Evolutionary conservation across 1,140 invertebrate species (phyloP), one percentile per base, ranked within the genome.

Genomic region (Atta colombica): DNA sequence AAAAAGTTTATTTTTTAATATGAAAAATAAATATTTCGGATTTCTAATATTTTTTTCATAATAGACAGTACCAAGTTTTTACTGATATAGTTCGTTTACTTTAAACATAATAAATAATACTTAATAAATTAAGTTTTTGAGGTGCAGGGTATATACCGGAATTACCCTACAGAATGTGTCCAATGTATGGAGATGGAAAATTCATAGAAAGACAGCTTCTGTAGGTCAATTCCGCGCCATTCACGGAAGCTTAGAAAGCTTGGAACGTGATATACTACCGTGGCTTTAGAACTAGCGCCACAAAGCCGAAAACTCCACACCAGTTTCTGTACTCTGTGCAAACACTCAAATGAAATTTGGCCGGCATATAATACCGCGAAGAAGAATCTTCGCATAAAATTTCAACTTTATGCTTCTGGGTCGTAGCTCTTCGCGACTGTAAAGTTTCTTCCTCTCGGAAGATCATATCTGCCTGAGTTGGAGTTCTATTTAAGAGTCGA

Each of bases 251-350:
- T 74, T 82, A 82, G 53, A 69, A 61, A 74, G 80, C 80, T 49
- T 28, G 68, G 35, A 55, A 80, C 35, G 39, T 82, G 80, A 82
- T 82, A 74, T 82, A 82, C 55, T 74, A 60, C 74, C 80, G 80
- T 31, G 55, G 80, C 80, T 82, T 74, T 74, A 60, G 55, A 72
- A 25, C 55, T 58, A 61, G 80, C 39, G 61, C 68, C 68, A 61
- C 66, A 82, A 82, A 82, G 68, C 68, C 68, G 68, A 82, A 82
- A 82, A 82, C 80, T 82, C 68, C 53, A 82, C 66, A 60, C 80
- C 55, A 35, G 80, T 74, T 82, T 28, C 68, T 58, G 25, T 74
- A 60, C 21, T 49, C 55, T 66, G 39, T 55, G 68, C 80, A 82
- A 74, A 82, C 68, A 82, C 80, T 49, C 68, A 25, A 53, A 82